A percentile compares a stretch with the other conserved stretches of the same genome.
phyloP scores from a whole-genome alignment of 1,140 invertebrate genomes.

The Drosophila saltans region DNA sequence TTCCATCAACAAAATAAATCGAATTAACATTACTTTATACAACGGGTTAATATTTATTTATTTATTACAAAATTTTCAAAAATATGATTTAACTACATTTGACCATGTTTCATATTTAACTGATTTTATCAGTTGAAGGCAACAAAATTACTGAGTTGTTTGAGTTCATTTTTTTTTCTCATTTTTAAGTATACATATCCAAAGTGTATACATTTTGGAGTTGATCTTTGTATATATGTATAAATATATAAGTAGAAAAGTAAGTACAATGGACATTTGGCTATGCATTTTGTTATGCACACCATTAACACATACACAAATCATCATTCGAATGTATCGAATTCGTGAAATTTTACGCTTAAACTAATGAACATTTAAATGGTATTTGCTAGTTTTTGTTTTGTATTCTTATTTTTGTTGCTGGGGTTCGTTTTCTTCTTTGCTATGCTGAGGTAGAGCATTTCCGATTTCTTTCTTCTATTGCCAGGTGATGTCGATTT shows the following conservation, averaged over 20 bases:
- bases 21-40: neutral
- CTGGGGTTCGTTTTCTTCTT: neutral
- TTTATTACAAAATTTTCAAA: constrained; percentile 15
- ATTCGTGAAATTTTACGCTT: constrained; percentile 5
- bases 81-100: constrained; percentile 14
- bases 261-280: constrained; percentile 21
- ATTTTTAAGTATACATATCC: constrained; percentile 6
- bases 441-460: constrained; percentile 15
- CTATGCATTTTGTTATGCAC: neutral
- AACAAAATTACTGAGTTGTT: constrained; percentile 17
- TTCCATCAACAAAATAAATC: neutral
- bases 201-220: neutral
- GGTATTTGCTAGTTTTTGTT: constrained; percentile 9
- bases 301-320: constrained; percentile 12
- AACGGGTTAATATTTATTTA: neutral
- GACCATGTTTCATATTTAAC: neutral
- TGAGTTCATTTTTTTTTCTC: neutral
- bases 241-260: constrained; percentile 4
- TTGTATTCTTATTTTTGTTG: constrained; percentile 5
- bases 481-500: neutral
- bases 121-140: constrained; percentile 16
- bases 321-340: constrained; percentile 1
- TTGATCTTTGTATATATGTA: constrained; percentile 9
- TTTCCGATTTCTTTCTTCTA: constrained; percentile 1
- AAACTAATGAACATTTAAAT: constrained; percentile 20